Evolutionary conservation across 2,113 vertebrate genomes (phyloP).

Genomic region (Ochotona princeps): DNA sequence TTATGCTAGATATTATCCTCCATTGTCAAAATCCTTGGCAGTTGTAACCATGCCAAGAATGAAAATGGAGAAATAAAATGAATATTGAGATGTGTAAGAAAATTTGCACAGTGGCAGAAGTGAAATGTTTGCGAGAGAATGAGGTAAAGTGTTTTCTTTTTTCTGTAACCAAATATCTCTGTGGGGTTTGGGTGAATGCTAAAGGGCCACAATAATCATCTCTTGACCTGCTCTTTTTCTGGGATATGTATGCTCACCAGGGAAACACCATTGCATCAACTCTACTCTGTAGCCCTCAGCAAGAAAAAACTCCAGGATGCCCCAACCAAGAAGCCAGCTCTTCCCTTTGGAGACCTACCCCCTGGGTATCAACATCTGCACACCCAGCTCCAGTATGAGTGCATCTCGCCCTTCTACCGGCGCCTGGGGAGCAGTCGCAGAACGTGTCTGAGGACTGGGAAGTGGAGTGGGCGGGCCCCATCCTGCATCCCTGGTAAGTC

Average conservation of each 20-base stretch:
- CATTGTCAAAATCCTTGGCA: constrained; percentile 47
- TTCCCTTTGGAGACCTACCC: constrained; percentile 89
- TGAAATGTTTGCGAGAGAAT: neutral
- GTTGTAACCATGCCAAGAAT: constrained; percentile 44
- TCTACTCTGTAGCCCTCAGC: constrained; percentile 90
- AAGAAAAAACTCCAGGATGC: constrained; percentile 85
- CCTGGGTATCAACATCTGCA: constrained; percentile 94
- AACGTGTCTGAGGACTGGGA: constrained; percentile 96
- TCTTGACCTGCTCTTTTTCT: neutral
- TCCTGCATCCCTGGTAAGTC: constrained; percentile 96
- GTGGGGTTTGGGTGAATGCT: neutral
- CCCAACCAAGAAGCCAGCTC: constrained; percentile 89
- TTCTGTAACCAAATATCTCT: neutral
- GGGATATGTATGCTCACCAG: constrained; percentile 82
- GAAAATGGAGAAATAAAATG: constrained; percentile 38
- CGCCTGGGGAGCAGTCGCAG: constrained; percentile 94
- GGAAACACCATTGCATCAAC: constrained; percentile 94
- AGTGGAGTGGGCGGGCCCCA: constrained; percentile 97
- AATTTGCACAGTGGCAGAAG: constrained; percentile 9
- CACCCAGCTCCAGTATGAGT: constrained; percentile 96
- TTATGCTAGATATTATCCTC: constrained; percentile 42
- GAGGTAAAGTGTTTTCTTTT: neutral
- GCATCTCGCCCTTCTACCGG: constrained; percentile 93
- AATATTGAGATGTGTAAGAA: neutral
- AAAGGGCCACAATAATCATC: neutral